Evolutionary conservation across 1,140 invertebrate genomes (phyloP).

Genomic region (Drosophila bifasciata): DNA sequence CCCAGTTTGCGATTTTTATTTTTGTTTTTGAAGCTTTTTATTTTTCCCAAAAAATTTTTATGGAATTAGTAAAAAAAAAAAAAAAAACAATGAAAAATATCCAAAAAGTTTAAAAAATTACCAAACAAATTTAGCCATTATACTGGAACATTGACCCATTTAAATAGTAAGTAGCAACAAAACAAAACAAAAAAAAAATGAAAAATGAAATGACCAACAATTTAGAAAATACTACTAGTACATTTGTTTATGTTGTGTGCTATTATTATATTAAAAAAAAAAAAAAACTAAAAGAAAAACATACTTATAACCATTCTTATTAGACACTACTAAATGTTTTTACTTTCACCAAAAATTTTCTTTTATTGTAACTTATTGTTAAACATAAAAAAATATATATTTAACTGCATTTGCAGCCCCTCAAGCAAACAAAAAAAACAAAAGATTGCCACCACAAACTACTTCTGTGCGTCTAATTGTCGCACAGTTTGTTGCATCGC

Average conservation of each 20-base stretch:
- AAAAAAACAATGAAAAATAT: constrained; percentile 61
- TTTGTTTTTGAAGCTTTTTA: constrained; percentile 54
- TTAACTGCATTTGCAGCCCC: constrained; percentile 70
- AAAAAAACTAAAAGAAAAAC: constrained; percentile 48
- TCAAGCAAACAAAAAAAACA: constrained; percentile 42
- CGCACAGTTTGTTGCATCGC: constrained; percentile 59
- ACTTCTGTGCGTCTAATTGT: constrained; percentile 25
- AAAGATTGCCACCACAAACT: constrained; percentile 29
- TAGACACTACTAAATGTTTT: constrained; percentile 79
- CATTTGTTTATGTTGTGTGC: constrained; percentile 81
- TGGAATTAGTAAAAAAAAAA: constrained; percentile 53
- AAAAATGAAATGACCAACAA: constrained; percentile 54
- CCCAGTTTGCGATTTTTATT: constrained; percentile 42
- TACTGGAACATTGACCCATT: constrained; percentile 80
- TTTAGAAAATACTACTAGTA: constrained; percentile 68
- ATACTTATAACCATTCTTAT: constrained; percentile 70
- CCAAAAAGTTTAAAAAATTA: constrained; percentile 67
- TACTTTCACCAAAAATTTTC: constrained; percentile 70
- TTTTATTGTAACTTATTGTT: constrained; percentile 75
- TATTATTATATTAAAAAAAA: constrained; percentile 65
- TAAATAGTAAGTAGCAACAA: constrained; percentile 81
- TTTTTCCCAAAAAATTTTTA: constrained; percentile 45
- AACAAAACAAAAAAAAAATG: constrained; percentile 51
- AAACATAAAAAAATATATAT: constrained; percentile 68
- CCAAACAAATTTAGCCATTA: constrained; percentile 74